Conservation (phyloP, 2,888 invertebrate genomes). For the Drosophila kuntzei region DNA sequence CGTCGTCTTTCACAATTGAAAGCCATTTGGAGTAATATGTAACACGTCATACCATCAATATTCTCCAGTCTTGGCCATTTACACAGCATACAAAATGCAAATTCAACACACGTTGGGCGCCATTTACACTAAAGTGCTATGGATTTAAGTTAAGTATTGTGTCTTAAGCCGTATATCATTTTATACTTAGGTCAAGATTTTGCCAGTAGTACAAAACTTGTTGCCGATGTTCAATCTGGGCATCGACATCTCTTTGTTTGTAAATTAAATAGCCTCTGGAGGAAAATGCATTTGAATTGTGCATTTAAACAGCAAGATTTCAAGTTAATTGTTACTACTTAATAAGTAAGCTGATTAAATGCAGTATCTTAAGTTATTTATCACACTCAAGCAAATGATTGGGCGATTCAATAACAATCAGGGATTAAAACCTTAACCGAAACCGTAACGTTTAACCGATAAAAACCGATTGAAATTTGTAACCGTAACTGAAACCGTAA, state of each 20-base stretch:
- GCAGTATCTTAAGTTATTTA: not conserved
- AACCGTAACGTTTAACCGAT: too few relatives aligned
- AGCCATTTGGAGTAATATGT: conserved; percentile 31
- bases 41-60: conserved; percentile 26
- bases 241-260: not conserved
- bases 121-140: conserved; percentile 2
- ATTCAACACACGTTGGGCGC: conserved; percentile 12
- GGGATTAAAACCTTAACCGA: too few relatives aligned
- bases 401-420: too few relatives aligned
- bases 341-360: not conserved
- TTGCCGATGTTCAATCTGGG: not conserved
- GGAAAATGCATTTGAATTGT: not conserved
- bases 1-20: conserved; percentile 28
- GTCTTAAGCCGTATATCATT: conserved; percentile 2
- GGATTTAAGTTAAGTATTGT: conserved; percentile 1
- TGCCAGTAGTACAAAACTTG: conserved; percentile 2
- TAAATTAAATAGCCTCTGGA: not conserved
- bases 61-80: conserved; percentile 10
- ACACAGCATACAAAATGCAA: conserved; percentile 9
- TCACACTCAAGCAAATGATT: too few relatives aligned
- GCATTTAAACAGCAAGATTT: not conserved
- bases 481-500: too few relatives aligned
- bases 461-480: too few relatives aligned
- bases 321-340: not conserved
- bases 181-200: conserved; percentile 9